These are phyloP conservation scores for Catostomus latipinnis DNA, from an alignment of 2,797 vertebrate genomes.

Conservation along the genomic window DNA sequence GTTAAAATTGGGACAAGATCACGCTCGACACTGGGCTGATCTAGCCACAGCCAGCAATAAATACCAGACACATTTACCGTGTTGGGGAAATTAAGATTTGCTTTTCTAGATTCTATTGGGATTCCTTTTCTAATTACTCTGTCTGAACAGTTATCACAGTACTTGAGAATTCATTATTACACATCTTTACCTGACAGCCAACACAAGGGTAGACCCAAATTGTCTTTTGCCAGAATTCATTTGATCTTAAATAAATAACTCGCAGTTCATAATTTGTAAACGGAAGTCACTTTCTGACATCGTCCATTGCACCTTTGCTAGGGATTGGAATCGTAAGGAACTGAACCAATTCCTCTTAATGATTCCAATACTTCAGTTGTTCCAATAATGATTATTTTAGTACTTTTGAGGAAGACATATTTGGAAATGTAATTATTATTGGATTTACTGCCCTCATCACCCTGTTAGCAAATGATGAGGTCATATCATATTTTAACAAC, in stretches of 20 bases:
- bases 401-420: too few relatives aligned
- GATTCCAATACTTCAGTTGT: too few relatives aligned
- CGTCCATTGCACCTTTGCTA: too few relatives aligned
- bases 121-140: slow-evolving; percentile 14
- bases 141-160: slow-evolving; percentile 7
- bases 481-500: too few relatives aligned
- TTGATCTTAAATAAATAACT: background rate
- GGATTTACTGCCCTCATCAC: too few relatives aligned
- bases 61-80: background rate
- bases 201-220: background rate
- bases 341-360: too few relatives aligned
- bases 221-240: background rate
- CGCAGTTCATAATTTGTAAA: background rate
- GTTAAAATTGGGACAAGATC: background rate
- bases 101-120: background rate
- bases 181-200: background rate
- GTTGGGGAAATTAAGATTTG: too few relatives aligned
- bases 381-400: too few relatives aligned
- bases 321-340: too few relatives aligned
- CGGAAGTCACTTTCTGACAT: background rate
- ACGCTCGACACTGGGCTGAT: background rate
- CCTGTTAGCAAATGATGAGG: too few relatives aligned
- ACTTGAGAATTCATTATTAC: background rate
- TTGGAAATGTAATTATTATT: too few relatives aligned
- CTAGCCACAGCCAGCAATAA: background rate